Evolutionary conservation across 30 jellyfish, hydroid and myxozoan species (phyloP).

Genomic region (Hydra vulgaris): DNA sequence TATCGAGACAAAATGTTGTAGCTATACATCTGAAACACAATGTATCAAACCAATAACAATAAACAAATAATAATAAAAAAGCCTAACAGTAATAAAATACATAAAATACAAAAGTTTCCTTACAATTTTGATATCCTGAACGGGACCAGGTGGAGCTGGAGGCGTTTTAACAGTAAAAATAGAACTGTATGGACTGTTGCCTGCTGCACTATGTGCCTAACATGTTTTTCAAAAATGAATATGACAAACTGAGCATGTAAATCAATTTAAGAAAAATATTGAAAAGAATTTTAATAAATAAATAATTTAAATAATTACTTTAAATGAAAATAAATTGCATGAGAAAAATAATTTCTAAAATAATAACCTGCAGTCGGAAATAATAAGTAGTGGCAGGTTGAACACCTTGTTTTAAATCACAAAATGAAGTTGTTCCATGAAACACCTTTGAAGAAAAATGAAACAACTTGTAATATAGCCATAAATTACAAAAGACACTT

Average conservation of each 20-base stretch:
- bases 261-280: conserved; percentile 10
- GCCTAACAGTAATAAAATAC: too few species aligned
- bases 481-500: too few species aligned
- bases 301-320: not conserved
- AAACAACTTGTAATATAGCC: too few species aligned
- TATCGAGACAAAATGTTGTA: too few species aligned
- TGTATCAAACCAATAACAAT: too few species aligned
- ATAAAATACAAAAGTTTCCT: too few species aligned
- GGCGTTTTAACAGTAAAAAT: conserved; percentile 60
- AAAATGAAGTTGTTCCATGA: conserved; percentile 43
- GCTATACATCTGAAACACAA: too few species aligned
- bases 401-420: conserved; percentile 55
- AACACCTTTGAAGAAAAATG: conserved; percentile 37
- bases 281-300: not conserved
- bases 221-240: not conserved
- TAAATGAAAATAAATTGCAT: too few species aligned
- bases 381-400: conserved; percentile 68
- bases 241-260: too few species aligned
- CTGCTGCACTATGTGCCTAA: conserved; percentile 88
- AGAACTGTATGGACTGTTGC: conserved; percentile 70
- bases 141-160: conserved; percentile 81
- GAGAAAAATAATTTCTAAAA: too few species aligned
- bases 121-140: conserved; percentile 59
- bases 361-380: conserved; percentile 68
- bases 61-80: too few species aligned